Evolutionary conservation across 1,140 invertebrate species (phyloP).

Genomic region (Teleogryllus occipitalis): DNA sequence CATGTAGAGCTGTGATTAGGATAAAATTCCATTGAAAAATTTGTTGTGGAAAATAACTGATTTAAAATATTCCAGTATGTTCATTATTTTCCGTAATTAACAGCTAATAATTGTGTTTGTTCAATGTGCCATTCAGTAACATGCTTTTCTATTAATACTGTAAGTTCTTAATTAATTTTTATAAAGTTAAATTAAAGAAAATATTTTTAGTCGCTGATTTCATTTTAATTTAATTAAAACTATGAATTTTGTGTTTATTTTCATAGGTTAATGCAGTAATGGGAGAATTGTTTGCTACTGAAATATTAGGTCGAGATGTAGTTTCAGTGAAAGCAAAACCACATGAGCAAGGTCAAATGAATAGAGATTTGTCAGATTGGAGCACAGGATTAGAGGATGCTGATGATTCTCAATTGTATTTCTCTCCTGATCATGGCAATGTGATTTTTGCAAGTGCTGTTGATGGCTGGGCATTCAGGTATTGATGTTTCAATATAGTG

Average conservation of each 20-base stretch:
- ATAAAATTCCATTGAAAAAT: too few species aligned
- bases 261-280: slow-evolving; percentile 77
- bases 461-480: slow-evolving; percentile 56
- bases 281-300: slow-evolving; percentile 80
- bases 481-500: background rate
- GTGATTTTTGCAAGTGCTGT: slow-evolving; percentile 93
- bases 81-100: too few species aligned
- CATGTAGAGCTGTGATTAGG: too few species aligned
- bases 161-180: too few species aligned
- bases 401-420: slow-evolving; percentile 85
- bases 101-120: too few species aligned
- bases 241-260: background rate
- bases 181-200: too few species aligned
- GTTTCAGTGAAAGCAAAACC: slow-evolving; percentile 29
- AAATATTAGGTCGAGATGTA: slow-evolving; percentile 55
- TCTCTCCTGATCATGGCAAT: slow-evolving; percentile 87
- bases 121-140: too few species aligned
- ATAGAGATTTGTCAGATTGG: slow-evolving; percentile 53
- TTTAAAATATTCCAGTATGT: too few species aligned
- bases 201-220: too few species aligned
- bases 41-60: too few species aligned
- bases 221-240: background rate
- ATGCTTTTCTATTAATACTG: too few species aligned
- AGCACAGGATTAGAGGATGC: slow-evolving; percentile 72
- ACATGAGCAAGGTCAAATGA: slow-evolving; percentile 24